These are phyloP conservation scores for Poeciliopsis retropinna DNA, from an alignment of 2,113 vertebrate genomes.

Conservation along the genomic window DNA sequence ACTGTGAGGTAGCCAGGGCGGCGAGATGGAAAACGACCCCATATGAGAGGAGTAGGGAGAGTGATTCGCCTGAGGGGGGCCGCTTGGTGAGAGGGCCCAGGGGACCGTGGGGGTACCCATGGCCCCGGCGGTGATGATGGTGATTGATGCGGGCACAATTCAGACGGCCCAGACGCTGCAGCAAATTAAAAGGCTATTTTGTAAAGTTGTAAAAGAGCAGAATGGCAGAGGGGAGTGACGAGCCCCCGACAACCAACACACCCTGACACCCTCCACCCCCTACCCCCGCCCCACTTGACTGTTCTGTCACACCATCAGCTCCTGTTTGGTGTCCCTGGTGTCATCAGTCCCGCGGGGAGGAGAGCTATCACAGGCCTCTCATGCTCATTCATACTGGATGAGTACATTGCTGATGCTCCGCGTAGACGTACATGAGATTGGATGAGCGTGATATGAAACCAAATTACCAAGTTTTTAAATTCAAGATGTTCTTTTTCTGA, in stretches of 20 bases:
- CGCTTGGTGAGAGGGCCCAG: conserved; percentile 71
- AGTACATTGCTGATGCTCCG: conserved; percentile 29
- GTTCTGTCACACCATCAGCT: conserved; percentile 66
- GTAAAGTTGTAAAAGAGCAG: conserved; percentile 82
- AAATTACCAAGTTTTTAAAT: conserved; percentile 12
- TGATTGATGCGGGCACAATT: conserved; percentile 82
- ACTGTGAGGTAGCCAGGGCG: conserved; percentile 12
- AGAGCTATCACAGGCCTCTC: conserved; percentile 72
- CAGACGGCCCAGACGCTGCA: conserved; percentile 80
- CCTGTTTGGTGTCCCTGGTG: conserved; percentile 76
- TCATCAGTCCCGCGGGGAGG: conserved; percentile 74
- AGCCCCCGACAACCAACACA: neutral
- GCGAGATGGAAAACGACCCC: conserved; percentile 21
- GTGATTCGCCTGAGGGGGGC: conserved; percentile 66
- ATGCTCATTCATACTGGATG: conserved; percentile 47
- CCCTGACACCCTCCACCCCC: neutral
- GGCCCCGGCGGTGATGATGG: conserved; percentile 76
- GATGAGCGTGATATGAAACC: conserved; percentile 16
- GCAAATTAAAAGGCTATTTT: conserved; percentile 87
- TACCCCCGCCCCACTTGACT: conserved; percentile 4
- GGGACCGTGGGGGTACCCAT: conserved; percentile 66
- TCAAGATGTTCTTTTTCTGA: neutral
- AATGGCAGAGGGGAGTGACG: conserved; percentile 68
- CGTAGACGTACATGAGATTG: conserved; percentile 45
- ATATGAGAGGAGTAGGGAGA: conserved; percentile 23